A percentile compares a stretch with the other conserved stretches of the same genome.
Evolutionary conservation across 2,888 invertebrate species (phyloP).

Genomic region (Syrphus vitripennis): DNA sequence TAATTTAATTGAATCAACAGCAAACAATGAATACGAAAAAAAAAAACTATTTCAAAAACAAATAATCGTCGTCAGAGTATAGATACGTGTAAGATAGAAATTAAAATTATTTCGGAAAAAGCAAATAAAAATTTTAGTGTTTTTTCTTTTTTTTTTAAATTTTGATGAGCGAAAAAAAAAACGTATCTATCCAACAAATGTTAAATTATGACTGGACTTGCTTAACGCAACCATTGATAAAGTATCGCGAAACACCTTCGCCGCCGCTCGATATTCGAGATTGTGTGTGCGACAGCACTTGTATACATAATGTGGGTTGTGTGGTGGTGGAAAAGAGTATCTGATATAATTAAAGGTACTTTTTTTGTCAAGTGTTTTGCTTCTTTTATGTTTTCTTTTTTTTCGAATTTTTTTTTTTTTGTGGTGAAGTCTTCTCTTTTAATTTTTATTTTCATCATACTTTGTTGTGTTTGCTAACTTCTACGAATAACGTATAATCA

Average conservation of each 20-base stretch:
- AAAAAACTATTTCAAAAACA: constrained; percentile 29
- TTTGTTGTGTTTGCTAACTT: constrained; percentile 9
- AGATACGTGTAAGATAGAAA: background rate
- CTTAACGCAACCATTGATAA: constrained; percentile 54
- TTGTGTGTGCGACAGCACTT: constrained; percentile 35
- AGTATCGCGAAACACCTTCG: constrained; percentile 64
- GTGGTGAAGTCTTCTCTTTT: constrained; percentile 41
- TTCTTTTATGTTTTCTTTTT: background rate
- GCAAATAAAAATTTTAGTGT: constrained; percentile 28
- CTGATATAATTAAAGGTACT: constrained; percentile 65
- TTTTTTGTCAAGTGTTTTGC: constrained; percentile 56
- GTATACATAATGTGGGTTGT: constrained; percentile 8
- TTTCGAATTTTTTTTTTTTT: background rate
- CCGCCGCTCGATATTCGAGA: constrained; percentile 59
- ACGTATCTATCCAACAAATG: constrained; percentile 64
- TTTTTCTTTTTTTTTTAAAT: constrained; percentile 1
- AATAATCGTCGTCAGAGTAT: constrained; percentile 41
- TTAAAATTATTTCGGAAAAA: constrained; percentile 11
- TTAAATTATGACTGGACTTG: constrained; percentile 60
- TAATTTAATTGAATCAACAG: constrained; percentile 15
- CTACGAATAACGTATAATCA: background rate
- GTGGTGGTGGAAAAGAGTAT: constrained; percentile 30
- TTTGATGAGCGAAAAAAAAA: constrained; percentile 18
- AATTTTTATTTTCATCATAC: constrained; percentile 23
- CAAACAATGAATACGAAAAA: constrained; percentile 10